These are phyloP conservation scores for Diarsia dahlii DNA, from an alignment of 2,888 invertebrate genomes.

Conservation along the genomic window DNA sequence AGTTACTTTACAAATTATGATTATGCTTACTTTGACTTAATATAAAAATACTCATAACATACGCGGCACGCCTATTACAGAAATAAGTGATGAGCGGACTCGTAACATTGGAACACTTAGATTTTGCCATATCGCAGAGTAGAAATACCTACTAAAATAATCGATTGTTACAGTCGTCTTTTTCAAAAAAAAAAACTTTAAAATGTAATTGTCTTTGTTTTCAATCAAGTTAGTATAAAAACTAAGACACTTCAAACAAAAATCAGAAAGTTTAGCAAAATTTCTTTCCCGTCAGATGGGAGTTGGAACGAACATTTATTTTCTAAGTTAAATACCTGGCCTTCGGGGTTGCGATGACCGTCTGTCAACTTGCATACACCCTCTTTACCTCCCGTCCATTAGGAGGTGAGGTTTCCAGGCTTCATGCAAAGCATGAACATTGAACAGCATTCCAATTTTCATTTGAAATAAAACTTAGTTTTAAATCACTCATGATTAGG, in stretches of 20 bases:
- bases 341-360: constrained; percentile 64
- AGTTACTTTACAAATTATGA: constrained; percentile 17
- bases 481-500: neutral
- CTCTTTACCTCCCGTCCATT: constrained; percentile 47
- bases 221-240: neutral
- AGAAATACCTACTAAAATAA: neutral
- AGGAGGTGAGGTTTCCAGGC: constrained; percentile 52
- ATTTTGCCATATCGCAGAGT: neutral
- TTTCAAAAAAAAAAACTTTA: too few species aligned
- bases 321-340: constrained; percentile 59
- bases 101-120: neutral
- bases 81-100: neutral
- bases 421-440: constrained; percentile 32
- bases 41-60: neutral
- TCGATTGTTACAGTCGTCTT: neutral
- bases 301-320: constrained; percentile 41
- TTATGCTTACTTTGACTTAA: constrained; percentile 15
- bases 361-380: constrained; percentile 68
- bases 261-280: constrained; percentile 43
- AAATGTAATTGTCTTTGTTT: neutral
- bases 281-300: constrained; percentile 41
- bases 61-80: neutral
- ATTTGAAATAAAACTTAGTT: neutral
- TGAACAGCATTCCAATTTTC: constrained; percentile 25
- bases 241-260: constrained; percentile 16